These are phyloP conservation scores for Lasioglossum pauxillum DNA, from an alignment of 2,888 invertebrate genomes.

Conservation along the genomic window DNA sequence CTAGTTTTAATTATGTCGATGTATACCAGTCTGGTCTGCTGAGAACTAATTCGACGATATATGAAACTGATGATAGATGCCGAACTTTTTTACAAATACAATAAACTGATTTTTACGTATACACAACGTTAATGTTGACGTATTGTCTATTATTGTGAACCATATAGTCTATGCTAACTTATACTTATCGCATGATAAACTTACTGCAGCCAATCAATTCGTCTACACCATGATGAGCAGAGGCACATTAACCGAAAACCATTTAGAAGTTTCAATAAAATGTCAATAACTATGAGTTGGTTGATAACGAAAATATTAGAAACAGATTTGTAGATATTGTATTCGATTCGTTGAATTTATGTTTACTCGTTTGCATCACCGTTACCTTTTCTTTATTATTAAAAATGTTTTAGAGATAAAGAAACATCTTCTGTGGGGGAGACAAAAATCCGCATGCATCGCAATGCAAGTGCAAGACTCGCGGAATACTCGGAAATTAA, in stretches of 20 bases:
- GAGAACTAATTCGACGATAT: conserved; percentile 21
- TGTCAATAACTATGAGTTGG: conserved; percentile 55
- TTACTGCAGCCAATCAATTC: conserved; percentile 84
- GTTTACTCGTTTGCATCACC: neutral
- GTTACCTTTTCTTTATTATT: neutral
- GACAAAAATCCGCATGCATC: conserved; percentile 62
- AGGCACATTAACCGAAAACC: conserved; percentile 67
- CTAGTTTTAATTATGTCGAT: conserved; percentile 4
- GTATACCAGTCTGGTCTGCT: conserved; percentile 6
- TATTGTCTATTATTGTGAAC: conserved; percentile 34
- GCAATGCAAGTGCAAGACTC: conserved; percentile 56
- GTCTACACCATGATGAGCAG: conserved; percentile 76
- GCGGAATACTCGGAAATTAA: conserved; percentile 36
- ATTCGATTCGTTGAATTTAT: neutral
- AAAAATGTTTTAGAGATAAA: neutral
- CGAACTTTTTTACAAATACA: conserved; percentile 19
- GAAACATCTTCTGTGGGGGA: conserved; percentile 24
- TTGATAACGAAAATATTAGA: conserved; percentile 29
- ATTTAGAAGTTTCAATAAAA: conserved; percentile 68
- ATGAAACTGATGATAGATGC: conserved; percentile 15
- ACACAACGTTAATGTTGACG: conserved; percentile 45
- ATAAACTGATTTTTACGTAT: conserved; percentile 25
- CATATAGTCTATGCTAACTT: conserved; percentile 49
- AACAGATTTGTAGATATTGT: neutral
- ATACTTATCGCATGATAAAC: conserved; percentile 70